Evolutionary conservation across 2,797 vertebrate genomes (phyloP), one percentile per base, ranked within the genome.

Genomic region (Melanotaenia maccullochi): DNA sequence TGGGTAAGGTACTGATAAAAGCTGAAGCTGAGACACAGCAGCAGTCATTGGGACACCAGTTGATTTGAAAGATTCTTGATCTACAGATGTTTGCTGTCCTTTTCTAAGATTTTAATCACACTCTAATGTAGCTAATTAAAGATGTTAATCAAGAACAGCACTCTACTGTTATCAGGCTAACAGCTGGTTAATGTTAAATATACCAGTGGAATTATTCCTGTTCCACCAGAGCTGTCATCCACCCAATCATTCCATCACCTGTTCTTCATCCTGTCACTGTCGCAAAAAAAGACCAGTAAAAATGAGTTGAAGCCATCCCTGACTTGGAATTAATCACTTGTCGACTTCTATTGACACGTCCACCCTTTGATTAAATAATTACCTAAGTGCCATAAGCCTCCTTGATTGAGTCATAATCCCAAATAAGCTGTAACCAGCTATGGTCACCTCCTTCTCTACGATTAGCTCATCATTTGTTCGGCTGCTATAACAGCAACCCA

Each of bases 291-390:
- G 71, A 82, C 75, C 71, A 60, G 78, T 81, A 65, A 90, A 90
- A 88, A 91, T 83, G 88, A 81, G 84, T 81, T 87, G 78, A 89
- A 89, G 85, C 89, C 90, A 88, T 88, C 83, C 85, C 71, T 64
- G 81, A 89, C 81, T 93, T 78, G 84, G 89, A 93, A 92, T 94
- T 92, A 94, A 93, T 94, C 92, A 91, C 88, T 78, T 85, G 83
- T 90, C 87, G 71, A 82, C 86, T 92, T 89, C 87, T 92, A 93
- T 91, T 93, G 91, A 93, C 91, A 92, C 75, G 85, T 92, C 90
- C 91, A 86, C 85, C 89, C 78, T 93, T 92, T 94, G 92, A 94
- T 93, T 93, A 92, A 93, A 94, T 93, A 94, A 94, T 94, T 93
- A 93, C 85, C 91, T 90, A 86, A 94, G 89, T 84, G 71, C 80